phyloP scores from a whole-genome alignment of 2,797 vertebrate genomes.

The Siniperca scherzeri region DNA sequence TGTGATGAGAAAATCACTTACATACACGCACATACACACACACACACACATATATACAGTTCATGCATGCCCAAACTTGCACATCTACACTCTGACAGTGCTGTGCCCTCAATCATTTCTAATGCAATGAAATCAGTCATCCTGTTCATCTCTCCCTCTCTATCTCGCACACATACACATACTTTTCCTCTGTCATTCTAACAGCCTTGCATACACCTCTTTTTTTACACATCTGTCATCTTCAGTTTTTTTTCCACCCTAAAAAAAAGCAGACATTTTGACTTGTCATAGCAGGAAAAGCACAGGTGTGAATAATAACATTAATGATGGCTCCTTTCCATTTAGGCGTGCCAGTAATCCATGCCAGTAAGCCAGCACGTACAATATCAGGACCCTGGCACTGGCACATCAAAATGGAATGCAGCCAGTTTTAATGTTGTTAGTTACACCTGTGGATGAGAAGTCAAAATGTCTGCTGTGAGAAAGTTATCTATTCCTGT shows the following conservation, averaged over 20 bases:
- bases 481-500: neutral
- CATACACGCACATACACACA: slow-evolving; percentile 9
- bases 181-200: neutral
- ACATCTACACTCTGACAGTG: slow-evolving; percentile 45
- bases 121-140: slow-evolving; percentile 68
- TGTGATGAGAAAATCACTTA: slow-evolving; percentile 48
- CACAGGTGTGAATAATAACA: slow-evolving; percentile 57
- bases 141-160: slow-evolving; percentile 34
- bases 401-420: slow-evolving; percentile 15
- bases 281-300: slow-evolving; percentile 38
- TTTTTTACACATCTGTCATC: slow-evolving; percentile 29
- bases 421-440: slow-evolving; percentile 30
- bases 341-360: slow-evolving; percentile 47
- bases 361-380: slow-evolving; percentile 40
- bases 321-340: slow-evolving; percentile 51
- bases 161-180: neutral
- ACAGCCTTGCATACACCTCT: neutral
- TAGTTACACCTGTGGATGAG: slow-evolving; percentile 22
- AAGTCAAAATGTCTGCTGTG: slow-evolving; percentile 23
- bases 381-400: slow-evolving; percentile 32
- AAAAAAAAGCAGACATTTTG: slow-evolving; percentile 35
- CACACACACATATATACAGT: slow-evolving; percentile 3
- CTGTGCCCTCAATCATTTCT: slow-evolving; percentile 57
- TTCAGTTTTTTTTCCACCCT: neutral
- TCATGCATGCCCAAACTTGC: slow-evolving; percentile 29